A percentile compares a stretch with the other conserved stretches of the same genome.
Evolutionary conservation across 2,888 invertebrate species (phyloP).

Genomic region (Oasisia sp.): DNA sequence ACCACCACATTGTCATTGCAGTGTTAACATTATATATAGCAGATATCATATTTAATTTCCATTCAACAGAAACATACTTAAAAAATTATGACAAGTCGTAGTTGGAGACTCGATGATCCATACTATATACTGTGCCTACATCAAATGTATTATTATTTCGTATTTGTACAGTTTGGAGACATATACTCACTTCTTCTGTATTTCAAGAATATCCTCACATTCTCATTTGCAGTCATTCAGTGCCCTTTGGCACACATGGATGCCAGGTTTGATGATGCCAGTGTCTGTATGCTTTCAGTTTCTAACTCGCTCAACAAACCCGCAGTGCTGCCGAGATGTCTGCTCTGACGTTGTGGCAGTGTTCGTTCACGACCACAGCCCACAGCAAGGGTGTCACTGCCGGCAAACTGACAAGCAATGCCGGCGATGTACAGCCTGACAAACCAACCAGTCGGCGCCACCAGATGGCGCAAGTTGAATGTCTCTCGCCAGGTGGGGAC

Average conservation of each 20-base stretch:
- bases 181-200: too few relatives aligned
- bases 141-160: too few relatives aligned
- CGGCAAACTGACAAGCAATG: background rate
- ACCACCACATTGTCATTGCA: too few relatives aligned
- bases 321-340: background rate
- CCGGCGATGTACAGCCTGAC: background rate
- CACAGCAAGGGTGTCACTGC: background rate
- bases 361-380: background rate
- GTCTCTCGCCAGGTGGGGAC: background rate
- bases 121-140: too few relatives aligned
- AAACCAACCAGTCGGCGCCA: background rate
- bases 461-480: background rate
- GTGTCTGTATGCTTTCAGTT: background rate
- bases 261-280: background rate
- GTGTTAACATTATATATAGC: too few relatives aligned
- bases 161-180: too few relatives aligned
- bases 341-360: background rate
- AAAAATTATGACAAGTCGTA: too few relatives aligned
- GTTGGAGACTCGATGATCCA: too few relatives aligned
- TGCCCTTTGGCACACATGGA: background rate
- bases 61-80: too few relatives aligned
- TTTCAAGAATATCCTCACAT: background rate
- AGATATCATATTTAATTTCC: too few relatives aligned
- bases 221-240: background rate
- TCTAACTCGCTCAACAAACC: background rate